Conservation (phyloP, 2,113 vertebrate species). For the Anguilla japonica region DNA sequence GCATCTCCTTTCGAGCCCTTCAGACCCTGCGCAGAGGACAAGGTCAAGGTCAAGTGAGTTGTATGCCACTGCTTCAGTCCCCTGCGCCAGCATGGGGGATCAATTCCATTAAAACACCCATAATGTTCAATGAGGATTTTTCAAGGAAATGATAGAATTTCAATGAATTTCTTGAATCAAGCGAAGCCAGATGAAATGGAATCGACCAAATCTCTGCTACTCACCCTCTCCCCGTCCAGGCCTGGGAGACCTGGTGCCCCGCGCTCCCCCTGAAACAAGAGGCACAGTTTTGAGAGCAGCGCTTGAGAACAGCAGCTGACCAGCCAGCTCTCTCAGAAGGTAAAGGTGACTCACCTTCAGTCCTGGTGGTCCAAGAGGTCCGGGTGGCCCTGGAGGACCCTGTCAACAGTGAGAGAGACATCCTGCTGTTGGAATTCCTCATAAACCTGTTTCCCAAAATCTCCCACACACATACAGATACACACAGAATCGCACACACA, state of each 20-base stretch:
- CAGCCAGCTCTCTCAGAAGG: not conserved
- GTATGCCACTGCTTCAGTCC: not conserved
- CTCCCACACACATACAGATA: not conserved
- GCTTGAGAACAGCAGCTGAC: not conserved
- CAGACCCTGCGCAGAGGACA: constrained; percentile 73
- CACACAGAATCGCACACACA: not conserved
- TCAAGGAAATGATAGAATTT: not conserved
- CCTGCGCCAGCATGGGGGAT: too few species aligned
- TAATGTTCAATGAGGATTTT: not conserved
- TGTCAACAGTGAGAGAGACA: constrained; percentile 68
- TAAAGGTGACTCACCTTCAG: constrained; percentile 75
- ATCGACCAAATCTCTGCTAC: constrained; percentile 17
- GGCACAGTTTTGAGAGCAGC: not conserved
- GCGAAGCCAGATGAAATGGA: not conserved
- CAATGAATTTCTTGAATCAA: not conserved
- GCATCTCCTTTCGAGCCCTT: constrained; percentile 93
- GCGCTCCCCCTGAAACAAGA: constrained; percentile 80
- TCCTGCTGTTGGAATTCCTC: not conserved
- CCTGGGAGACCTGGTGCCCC: constrained; percentile 86
- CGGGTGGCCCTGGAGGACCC: constrained; percentile 86
- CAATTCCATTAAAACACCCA: too few species aligned
- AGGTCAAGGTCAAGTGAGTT: not conserved
- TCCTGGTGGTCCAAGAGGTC: constrained; percentile 82
- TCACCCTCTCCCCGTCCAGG: constrained; percentile 90
- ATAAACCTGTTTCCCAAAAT: not conserved